These are phyloP conservation scores for Haliclystus octoradiatus DNA, from an alignment of 30 jellyfish, hydroid and myxozoan genomes.

Conservation along the genomic window DNA sequence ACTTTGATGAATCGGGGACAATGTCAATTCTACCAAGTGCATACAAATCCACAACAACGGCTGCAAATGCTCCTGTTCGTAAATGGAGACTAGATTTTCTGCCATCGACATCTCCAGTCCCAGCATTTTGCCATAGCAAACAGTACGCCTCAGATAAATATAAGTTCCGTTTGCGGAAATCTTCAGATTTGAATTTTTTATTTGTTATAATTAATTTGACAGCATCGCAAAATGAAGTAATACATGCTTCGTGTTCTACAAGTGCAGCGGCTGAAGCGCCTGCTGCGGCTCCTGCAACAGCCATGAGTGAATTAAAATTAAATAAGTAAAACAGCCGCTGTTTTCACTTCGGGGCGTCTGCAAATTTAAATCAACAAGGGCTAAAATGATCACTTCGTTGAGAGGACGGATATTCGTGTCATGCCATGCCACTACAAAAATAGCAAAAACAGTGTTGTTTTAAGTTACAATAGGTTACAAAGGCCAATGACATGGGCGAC, in stretches of 20 bases:
- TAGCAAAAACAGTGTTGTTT: no score
- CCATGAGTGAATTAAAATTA: no score
- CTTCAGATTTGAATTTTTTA: conserved; percentile 36
- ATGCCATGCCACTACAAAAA: no score
- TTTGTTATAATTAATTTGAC: conserved; percentile 41
- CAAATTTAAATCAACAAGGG: no score
- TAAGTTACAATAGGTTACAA: no score
- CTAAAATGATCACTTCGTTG: no score
- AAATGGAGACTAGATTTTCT: conserved; percentile 51
- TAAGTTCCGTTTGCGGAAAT: conserved; percentile 30
- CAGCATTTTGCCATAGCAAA: conserved; percentile 54
- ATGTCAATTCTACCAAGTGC: conserved; percentile 57
- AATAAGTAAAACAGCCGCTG: no score
- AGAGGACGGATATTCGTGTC: no score
- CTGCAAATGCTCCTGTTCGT: conserved; percentile 79
- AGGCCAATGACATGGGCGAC: no score
- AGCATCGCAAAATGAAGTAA: conserved; percentile 50
- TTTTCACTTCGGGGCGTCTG: no score
- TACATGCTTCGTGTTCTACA: conserved; percentile 63
- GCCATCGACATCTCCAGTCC: conserved; percentile 60
- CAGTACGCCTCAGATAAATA: conserved; percentile 59
- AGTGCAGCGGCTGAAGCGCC: conserved; percentile 55
- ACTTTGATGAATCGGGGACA: conserved; percentile 11
- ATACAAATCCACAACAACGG: conserved; percentile 59
- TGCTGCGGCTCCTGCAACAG: conserved; percentile 37